Base-by-base conservation (phyloP, 1,140 invertebrate species). In the Oreohelix idahoensis region DNA sequence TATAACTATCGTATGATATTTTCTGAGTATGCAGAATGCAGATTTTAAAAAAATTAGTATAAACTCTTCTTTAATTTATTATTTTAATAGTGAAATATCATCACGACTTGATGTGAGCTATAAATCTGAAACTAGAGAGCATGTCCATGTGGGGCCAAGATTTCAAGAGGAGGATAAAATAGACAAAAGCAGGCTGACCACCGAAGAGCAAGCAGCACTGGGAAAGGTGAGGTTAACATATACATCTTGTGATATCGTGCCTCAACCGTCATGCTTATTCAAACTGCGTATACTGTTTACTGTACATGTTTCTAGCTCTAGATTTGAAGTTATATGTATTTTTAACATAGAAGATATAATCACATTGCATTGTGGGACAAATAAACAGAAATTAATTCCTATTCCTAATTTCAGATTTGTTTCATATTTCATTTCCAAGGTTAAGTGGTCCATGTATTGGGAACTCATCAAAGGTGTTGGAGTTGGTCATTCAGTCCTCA, bases 401-500 rank as follows among this genome's bases (percentile, higher is more conserved):
- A 29, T 29, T 69, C 58, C 39, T 5, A 42, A 4, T 66, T 38
- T 20, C n/a, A 45, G 1, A 70, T 4, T 66, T 29, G 5, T 75
- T 38, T 73, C 42, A 58, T 0, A 17, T 73, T 29, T 23, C 23
- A 58, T 23, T 20, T 20, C 0, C 39, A 91, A 96, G 96, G 96
- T 97, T 0, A 96, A 97, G 94, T 95, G 95, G 94, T 92, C 93
- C 84, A 97, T 99, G 0, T 98, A 98, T 93, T 94, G 95, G 83
- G 95, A 98, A 91, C 98, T 98, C 89, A 94, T 98, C 80, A 95
- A 94, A 89, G 96, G 96, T n/a, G 95, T 98, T 79, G 97, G 97
- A 76, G 91, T 96, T 84, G 92, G 95, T 81, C 93, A 96, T 20
- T 94, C 95, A 0, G 87, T 95, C 35, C 90, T 95, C 1, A 97